These are phyloP conservation scores for Eulemur rufifrons DNA, from an alignment of 2,113 vertebrate species.

Conservation along the genomic window DNA sequence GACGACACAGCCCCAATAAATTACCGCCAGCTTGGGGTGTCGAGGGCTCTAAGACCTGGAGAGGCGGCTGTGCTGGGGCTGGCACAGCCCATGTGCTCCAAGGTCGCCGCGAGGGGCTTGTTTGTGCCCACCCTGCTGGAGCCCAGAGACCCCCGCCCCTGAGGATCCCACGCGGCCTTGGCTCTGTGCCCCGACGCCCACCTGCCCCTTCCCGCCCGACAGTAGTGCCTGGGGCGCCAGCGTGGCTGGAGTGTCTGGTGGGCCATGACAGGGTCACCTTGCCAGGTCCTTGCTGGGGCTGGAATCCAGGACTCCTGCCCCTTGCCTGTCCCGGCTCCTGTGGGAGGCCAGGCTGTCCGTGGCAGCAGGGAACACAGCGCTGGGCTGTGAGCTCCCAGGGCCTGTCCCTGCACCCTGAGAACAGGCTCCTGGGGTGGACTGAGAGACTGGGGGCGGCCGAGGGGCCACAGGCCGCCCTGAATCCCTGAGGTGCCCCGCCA, in stretches of 20 bases:
- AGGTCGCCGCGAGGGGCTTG: accelerated
- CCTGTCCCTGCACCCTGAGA: background rate
- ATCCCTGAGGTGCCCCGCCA: background rate
- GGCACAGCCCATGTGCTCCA: too few relatives aligned
- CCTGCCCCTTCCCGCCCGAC: background rate
- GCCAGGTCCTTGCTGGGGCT: background rate
- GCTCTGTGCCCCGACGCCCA: background rate
- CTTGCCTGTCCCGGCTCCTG: background rate
- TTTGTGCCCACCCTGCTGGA: background rate
- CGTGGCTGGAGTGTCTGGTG: background rate
- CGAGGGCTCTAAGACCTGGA: background rate
- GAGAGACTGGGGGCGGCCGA: background rate
- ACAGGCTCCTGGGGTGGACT: background rate
- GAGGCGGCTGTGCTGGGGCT: too few relatives aligned
- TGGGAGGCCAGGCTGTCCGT: background rate
- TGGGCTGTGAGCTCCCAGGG: background rate
- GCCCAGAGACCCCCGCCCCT: background rate
- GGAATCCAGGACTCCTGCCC: background rate
- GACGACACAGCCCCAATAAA: background rate
- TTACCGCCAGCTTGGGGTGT: background rate
- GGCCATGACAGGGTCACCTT: background rate
- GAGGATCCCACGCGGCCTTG: background rate
- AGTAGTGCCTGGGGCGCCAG: background rate
- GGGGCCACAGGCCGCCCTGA: background rate
- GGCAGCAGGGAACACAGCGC: background rate